A percentile compares a stretch with the other conserved stretches of the same genome.
Evolutionary conservation across 2,113 vertebrate genomes (phyloP).

Genomic region (Cyphomyrus plagiostoma): DNA sequence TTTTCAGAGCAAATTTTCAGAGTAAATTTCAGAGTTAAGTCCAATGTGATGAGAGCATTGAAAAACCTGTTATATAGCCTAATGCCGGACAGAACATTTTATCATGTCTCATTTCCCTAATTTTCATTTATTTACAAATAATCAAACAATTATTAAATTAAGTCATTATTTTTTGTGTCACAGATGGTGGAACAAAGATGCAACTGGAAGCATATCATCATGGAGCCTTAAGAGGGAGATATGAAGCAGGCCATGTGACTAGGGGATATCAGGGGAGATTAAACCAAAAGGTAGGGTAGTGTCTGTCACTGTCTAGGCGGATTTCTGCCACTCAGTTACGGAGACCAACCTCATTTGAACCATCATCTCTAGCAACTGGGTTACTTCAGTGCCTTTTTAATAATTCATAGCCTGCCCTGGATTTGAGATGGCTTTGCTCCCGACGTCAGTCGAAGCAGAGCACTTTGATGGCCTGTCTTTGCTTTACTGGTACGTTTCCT

Average conservation of each 20-base stretch:
- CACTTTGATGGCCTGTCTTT: constrained; percentile 72
- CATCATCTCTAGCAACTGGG: constrained; percentile 22
- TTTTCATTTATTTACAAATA: not conserved
- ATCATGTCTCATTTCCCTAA: not conserved
- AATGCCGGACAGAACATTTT: not conserved
- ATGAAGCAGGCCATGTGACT: constrained; percentile 57
- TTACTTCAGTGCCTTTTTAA: constrained; percentile 33
- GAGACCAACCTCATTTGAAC: constrained; percentile 49
- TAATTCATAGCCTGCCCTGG: constrained; percentile 27
- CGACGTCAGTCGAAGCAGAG: constrained; percentile 59
- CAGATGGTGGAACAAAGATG: constrained; percentile 24
- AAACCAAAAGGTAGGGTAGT: constrained; percentile 61
- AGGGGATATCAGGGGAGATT: constrained; percentile 67
- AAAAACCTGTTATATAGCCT: constrained; percentile 15
- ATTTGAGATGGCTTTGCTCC: constrained; percentile 65
- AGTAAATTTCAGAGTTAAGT: not conserved
- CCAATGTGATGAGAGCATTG: not conserved
- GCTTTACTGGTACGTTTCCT: constrained; percentile 67
- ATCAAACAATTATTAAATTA: not conserved
- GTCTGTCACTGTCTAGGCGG: constrained; percentile 52
- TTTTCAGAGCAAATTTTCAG: not conserved
- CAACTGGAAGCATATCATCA: constrained; percentile 19
- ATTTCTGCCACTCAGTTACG: constrained; percentile 47
- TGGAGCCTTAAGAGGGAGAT: constrained; percentile 39
- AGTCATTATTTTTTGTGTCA: not conserved